Conservation (phyloP, 2,797 vertebrate species). For the Halcyon badia region DNA sequence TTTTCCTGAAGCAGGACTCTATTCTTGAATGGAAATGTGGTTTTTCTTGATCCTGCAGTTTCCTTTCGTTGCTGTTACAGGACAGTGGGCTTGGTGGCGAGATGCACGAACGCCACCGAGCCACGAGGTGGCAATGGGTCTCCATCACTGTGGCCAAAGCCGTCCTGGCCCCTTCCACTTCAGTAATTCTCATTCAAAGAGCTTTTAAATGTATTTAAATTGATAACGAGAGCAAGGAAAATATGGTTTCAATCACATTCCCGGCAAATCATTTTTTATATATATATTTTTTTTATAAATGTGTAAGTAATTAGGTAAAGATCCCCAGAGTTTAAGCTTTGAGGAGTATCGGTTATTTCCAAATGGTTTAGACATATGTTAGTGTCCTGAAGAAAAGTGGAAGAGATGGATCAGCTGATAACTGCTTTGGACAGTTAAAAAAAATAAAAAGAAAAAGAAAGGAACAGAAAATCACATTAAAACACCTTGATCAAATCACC, state of each 20-base stretch:
- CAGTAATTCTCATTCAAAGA: conserved; percentile 7
- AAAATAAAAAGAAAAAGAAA: background rate
- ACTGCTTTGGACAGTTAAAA: conserved; percentile 16
- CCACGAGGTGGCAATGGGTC: conserved; percentile 75
- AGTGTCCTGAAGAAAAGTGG: conserved; percentile 47
- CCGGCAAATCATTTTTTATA: conserved; percentile 23
- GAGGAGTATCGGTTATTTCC: conserved; percentile 50
- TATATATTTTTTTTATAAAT: conserved; percentile 51
- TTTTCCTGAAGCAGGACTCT: background rate
- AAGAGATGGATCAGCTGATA: conserved; percentile 57
- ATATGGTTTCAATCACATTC: conserved; percentile 62
- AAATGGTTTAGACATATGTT: conserved; percentile 62
- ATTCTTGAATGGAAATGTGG: background rate
- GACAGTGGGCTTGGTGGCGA: background rate
- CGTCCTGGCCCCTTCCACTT: background rate
- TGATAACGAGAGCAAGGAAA: conserved; percentile 14
- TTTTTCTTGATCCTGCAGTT: background rate
- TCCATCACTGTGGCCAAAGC: background rate
- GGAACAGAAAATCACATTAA: background rate
- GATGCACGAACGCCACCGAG: background rate
- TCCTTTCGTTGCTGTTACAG: no score
- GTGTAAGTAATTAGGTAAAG: conserved; percentile 70
- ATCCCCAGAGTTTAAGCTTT: conserved; percentile 54
- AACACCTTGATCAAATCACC: conserved; percentile 49
- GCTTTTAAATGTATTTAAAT: conserved; percentile 45